phyloP scores from a whole-genome alignment of 64 coral and sea anemone species.

The Stichodactyla mertensii region DNA sequence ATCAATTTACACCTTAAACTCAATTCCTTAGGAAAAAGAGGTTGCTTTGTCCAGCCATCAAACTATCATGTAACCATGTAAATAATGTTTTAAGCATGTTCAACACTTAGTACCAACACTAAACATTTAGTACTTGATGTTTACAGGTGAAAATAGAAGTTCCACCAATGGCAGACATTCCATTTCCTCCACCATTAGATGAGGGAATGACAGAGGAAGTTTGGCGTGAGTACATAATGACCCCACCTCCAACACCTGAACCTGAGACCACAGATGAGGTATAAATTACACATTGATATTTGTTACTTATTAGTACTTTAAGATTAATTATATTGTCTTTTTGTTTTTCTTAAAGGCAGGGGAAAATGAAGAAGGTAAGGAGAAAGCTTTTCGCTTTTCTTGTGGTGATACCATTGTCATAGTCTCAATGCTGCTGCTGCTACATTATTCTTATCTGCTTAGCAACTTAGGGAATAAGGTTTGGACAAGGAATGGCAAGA shows the following conservation, averaged over 20 bases:
- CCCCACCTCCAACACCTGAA: constrained; percentile 41
- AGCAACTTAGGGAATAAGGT: too few relatives aligned
- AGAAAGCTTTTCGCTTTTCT: background rate
- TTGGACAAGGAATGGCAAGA: too few relatives aligned
- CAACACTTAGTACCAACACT: background rate
- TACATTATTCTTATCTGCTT: too few relatives aligned
- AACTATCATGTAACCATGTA: too few relatives aligned
- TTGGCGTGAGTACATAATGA: constrained; percentile 77
- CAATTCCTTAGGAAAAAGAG: too few relatives aligned
- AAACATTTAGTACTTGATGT: background rate
- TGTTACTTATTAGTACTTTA: background rate
- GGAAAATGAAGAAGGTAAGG: background rate
- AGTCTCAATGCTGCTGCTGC: too few relatives aligned
- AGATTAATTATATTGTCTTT: background rate
- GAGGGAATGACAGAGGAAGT: constrained; percentile 95
- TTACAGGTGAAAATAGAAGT: constrained; percentile 74
- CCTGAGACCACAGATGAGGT: constrained; percentile 36
- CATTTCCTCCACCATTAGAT: constrained; percentile 91
- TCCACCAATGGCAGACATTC: constrained; percentile 62
- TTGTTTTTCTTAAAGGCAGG: background rate
- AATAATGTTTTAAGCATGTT: background rate
- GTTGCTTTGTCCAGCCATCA: too few relatives aligned
- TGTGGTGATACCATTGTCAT: too few relatives aligned
- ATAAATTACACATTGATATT: background rate
- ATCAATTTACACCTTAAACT: too few relatives aligned